Base-by-base conservation (phyloP, 2,113 vertebrate species). In the Catharus fuscescens region DNA sequence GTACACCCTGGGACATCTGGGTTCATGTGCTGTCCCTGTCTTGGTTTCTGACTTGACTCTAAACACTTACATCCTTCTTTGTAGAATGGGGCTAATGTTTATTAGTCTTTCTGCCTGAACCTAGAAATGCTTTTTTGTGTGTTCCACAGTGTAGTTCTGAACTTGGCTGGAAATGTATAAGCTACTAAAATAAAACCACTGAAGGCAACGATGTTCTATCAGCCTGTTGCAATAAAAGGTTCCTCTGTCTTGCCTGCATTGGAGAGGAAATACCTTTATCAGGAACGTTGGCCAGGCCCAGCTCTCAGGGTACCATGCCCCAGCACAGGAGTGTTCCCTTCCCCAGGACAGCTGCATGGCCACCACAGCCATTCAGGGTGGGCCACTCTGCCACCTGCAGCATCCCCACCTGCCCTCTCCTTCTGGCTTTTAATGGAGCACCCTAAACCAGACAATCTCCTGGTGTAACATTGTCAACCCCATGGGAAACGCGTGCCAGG, bases 401-500 rank as follows among this genome's bases (percentile, higher is more conserved):
- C 28, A 9, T 11, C 45, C 42, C 52, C 57, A 64, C 20, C 2
- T 31, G 25, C 18, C 29, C 56, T 42, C 57, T 64, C 65, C 45
- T 23, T 52, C 42, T 34, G 12, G 20, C 57, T 57, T 71, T 44
- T 40, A 18, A 2, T 6, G 38, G 53, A 85, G 26, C 26, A 8
- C 14, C 6, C 4, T 13, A 26, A 25, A 18, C 32, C 32, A n/a
- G 56, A 31, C 77, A 56, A 12, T 62, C 78, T 74, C 56, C 74
- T 34, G 11, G 17, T 11, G 34, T 42, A 4, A 44, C 3, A 1
- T 9, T 3, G 1, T 40, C 67, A 69, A 2, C 26, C 62, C 32
- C 36, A 13, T 0, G 1, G 67, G 42, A 52, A 67, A 18, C 0
- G 0, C 0, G 5, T 24, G 59, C 10, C 59, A 61, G 50, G 18